Conservation (phyloP, 2,113 vertebrate genomes). For the Pollimyrus isidori region DNA sequence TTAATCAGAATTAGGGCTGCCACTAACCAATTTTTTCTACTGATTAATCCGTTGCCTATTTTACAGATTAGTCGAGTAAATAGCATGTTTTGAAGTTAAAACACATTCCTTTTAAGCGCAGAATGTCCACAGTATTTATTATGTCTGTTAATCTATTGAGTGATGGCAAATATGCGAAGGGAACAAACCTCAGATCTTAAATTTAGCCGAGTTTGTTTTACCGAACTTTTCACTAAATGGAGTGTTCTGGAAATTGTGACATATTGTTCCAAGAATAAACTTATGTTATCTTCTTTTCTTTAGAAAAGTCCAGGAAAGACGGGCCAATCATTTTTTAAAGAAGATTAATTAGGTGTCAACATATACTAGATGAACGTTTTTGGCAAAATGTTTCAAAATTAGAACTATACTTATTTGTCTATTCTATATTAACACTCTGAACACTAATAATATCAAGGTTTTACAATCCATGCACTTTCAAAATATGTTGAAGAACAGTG, state of each 20-base stretch:
- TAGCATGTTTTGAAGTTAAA: not conserved
- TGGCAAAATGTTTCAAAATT: not conserved
- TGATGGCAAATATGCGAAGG: not conserved
- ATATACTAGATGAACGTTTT: not conserved
- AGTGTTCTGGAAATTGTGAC: not conserved
- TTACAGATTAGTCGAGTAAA: not conserved
- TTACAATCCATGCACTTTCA: not conserved
- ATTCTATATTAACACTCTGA: not conserved
- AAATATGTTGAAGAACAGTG: not conserved
- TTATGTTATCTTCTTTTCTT: not conserved
- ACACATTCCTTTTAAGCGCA: not conserved
- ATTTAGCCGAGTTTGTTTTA: not conserved
- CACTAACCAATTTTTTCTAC: too few species aligned
- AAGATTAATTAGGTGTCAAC: not conserved
- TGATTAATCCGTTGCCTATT: too few species aligned
- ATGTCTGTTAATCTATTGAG: not conserved
- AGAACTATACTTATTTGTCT: not conserved
- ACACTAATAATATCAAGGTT: not conserved
- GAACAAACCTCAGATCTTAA: not conserved
- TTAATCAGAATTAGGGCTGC: too few species aligned
- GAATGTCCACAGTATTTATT: not conserved
- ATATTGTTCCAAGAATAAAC: not conserved
- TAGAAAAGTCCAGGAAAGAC: not conserved
- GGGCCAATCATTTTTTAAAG: not conserved
- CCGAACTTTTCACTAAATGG: not conserved